Percentiles rank a stretch among this genome's conserved stretches.
phyloP scores from a whole-genome alignment of 2,888 invertebrate genomes.

The Caradrina clavipalpis region DNA sequence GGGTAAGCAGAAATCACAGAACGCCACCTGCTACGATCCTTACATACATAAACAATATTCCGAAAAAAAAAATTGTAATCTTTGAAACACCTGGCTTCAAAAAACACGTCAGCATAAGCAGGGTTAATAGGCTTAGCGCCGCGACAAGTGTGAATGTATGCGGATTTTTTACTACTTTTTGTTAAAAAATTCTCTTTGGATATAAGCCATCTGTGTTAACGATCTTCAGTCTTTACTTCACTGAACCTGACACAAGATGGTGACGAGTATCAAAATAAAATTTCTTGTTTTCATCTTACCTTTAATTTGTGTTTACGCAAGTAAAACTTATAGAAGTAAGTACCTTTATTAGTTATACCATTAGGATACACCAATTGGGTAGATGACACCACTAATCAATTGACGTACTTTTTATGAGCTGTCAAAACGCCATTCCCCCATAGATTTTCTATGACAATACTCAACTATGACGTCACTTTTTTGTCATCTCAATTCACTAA shows the following conservation, averaged over 20 bases:
- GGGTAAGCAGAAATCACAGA: too few relatives aligned
- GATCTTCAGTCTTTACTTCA: constrained; percentile 42
- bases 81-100: constrained; percentile 41
- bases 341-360: neutral
- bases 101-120: constrained; percentile 53
- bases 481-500: too few relatives aligned
- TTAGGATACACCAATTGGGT: too few relatives aligned
- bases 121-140: constrained; percentile 75
- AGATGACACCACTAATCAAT: too few relatives aligned
- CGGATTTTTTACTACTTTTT: constrained; percentile 67
- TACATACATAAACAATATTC: too few relatives aligned
- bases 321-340: constrained; percentile 79
- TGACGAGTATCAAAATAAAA: constrained; percentile 54
- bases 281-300: constrained; percentile 60
- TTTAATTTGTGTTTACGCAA: constrained; percentile 67
- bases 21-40: too few relatives aligned
- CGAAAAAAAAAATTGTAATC: constrained; percentile 21
- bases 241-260: constrained; percentile 47
- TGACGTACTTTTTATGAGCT: too few relatives aligned
- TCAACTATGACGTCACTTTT: too few relatives aligned
- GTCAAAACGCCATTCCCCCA: too few relatives aligned
- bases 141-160: constrained; percentile 79
- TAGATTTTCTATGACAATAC: too few relatives aligned
- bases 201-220: constrained; percentile 80
- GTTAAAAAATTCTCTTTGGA: constrained; percentile 60